phyloP scores from a whole-genome alignment of 2,888 invertebrate species.

The Cephus sareptanus region DNA sequence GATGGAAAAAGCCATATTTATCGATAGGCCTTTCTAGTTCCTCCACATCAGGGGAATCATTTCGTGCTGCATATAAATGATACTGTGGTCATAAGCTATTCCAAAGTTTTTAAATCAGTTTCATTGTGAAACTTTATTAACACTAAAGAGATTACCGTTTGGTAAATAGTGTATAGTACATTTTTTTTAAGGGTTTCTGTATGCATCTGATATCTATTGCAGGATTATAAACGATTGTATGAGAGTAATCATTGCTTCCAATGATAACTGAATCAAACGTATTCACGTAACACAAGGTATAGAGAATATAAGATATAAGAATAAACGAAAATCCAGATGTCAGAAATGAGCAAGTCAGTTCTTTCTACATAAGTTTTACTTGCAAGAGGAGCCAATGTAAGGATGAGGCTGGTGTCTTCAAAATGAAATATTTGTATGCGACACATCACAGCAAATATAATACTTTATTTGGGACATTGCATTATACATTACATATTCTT shows the following conservation, averaged over 20 bases:
- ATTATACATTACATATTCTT: constrained; percentile 40
- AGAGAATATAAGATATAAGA: constrained; percentile 49
- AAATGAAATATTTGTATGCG: constrained; percentile 32
- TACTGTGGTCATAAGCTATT: background rate
- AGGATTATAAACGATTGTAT: no score
- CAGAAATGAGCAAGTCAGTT: constrained; percentile 3
- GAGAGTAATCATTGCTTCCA: background rate
- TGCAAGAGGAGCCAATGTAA: constrained; percentile 26
- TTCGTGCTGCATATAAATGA: constrained; percentile 27
- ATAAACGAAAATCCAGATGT: constrained; percentile 24
- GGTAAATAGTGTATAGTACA: no score
- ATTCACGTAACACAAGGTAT: constrained; percentile 58
- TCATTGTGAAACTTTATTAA: background rate
- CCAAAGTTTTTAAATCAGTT: background rate
- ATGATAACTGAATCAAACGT: background rate
- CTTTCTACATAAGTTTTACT: background rate
- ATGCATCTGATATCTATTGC: no score
- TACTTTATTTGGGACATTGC: constrained; percentile 53
- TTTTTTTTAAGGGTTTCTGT: no score
- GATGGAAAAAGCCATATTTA: constrained; percentile 67
- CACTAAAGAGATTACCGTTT: no score
- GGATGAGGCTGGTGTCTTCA: constrained; percentile 36
- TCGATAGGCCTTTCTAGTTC: constrained; percentile 52
- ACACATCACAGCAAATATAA: constrained; percentile 47
- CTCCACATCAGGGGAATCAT: constrained; percentile 31